phyloP scores from a whole-genome alignment of 2,113 vertebrate species.

The Festucalex cinctus region DNA sequence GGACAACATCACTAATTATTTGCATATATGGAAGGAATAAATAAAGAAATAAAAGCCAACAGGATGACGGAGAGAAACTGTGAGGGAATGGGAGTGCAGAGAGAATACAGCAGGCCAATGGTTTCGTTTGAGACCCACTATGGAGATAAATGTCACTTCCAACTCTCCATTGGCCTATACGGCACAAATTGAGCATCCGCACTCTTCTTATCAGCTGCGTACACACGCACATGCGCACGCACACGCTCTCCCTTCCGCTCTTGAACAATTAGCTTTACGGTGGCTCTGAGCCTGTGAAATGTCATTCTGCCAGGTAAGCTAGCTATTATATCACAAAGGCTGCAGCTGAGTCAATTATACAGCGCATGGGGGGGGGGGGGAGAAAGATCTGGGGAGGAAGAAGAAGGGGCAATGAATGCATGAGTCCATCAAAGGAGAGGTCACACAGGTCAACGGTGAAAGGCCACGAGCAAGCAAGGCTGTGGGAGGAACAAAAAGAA shows the following conservation, averaged over 20 bases:
- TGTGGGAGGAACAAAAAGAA: constrained; percentile 24
- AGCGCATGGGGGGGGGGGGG: constrained; percentile 52
- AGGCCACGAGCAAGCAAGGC: constrained; percentile 11
- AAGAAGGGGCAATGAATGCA: constrained; percentile 68
- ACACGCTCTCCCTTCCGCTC: constrained; percentile 52
- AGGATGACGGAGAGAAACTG: constrained; percentile 24
- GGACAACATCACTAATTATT: constrained; percentile 13
- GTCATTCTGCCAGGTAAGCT: constrained; percentile 80
- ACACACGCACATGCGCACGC: neutral
- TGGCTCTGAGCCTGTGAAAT: constrained; percentile 75
- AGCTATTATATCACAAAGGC: constrained; percentile 85
- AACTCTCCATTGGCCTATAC: constrained; percentile 60
- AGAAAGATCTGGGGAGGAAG: constrained; percentile 50
- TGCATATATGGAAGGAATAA: constrained; percentile 21
- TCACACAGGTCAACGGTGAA: constrained; percentile 50
- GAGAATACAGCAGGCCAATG: constrained; percentile 33
- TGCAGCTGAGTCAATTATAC: constrained; percentile 81
- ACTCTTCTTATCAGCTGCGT: constrained; percentile 46
- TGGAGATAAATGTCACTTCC: constrained; percentile 76
- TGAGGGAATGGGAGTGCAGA: constrained; percentile 10
- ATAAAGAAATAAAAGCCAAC: constrained; percentile 51
- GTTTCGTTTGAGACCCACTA: constrained; percentile 49
- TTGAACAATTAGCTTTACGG: constrained; percentile 73
- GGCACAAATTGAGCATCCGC: constrained; percentile 42
- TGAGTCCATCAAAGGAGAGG: constrained; percentile 65